Evolutionary conservation across 2,888 invertebrate species (phyloP), one percentile per base, ranked within the genome.

Genomic region (Acronicta leporina): DNA sequence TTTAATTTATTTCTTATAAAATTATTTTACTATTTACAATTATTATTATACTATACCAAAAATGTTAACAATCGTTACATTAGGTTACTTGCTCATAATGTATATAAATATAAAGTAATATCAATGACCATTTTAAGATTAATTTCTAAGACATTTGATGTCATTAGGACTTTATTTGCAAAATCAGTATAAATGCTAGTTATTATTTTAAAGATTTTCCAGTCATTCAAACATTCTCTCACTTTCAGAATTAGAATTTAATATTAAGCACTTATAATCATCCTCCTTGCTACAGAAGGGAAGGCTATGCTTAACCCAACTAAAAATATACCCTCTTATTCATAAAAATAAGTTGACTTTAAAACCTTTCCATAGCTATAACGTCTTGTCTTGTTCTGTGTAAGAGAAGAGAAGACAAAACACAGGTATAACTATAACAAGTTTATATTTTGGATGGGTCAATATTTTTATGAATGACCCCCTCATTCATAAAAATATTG

Each of bases 1-100:
- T 78, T 75, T 60, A 56, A 63, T 77, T 74, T 79, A 76, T 81
- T 82, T 81, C 80, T 77, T 81, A 82, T 50, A 80, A 79, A 78
- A 62, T 68, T 68, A 68, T 57, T 54, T 71, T 67, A 68, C 62
- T 79, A 81, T 77, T 80, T 80, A 81, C 77, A 81, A 35, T 35
- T 13, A 38, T 38, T 38, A 38, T 38, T 38, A 40, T 48, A 50
- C 45, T 58, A 33, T 73, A 63, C 40, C 48, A 68, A 63, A 55
- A 57, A 50, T 62, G 53, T 27, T 54, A 42, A 47, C 45, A 44
- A 40, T 54, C 25, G 53, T 35, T 63, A 62, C 51, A 70, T 41
- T 61, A 51, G 30, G 20, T 55, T 55, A 73, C 55, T 53, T 62
- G 45, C 69, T 67, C 60, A 42, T 44, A 30, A 20, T n/a, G 20